Conservation (phyloP, 2,113 vertebrate genomes). For the Mionectes macconnelli region DNA sequence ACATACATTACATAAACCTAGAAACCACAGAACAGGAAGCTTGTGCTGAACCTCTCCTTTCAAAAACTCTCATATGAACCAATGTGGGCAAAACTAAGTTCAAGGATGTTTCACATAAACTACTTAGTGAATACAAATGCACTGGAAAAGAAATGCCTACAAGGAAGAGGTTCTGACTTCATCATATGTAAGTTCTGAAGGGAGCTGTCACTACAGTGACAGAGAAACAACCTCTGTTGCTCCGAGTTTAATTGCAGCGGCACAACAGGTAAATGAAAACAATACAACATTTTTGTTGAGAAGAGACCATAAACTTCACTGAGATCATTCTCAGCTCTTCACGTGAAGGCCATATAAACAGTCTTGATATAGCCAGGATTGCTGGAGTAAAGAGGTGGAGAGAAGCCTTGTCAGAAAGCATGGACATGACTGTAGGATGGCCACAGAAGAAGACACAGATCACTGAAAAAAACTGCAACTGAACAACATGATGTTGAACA, state of each 20-base stretch:
- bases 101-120: background rate
- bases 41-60: background rate
- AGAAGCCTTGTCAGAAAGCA: background rate
- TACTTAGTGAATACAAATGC: background rate
- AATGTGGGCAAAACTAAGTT: background rate
- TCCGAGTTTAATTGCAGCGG: background rate
- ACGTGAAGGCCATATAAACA: background rate
- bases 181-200: background rate
- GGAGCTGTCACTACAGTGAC: background rate
- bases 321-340: background rate
- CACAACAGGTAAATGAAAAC: background rate
- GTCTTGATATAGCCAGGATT: background rate
- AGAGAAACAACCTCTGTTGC: background rate
- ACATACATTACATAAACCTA: background rate
- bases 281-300: background rate
- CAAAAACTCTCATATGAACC: background rate
- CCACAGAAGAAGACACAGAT: background rate
- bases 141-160: background rate
- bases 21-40: background rate
- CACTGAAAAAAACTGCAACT: background rate
- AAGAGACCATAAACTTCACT: background rate
- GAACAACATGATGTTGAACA: background rate
- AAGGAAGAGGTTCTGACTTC: background rate
- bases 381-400: background rate
- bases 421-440: background rate